Percentiles rank a stretch among this genome's conserved stretches.
Conservation (phyloP, 2,888 invertebrate species). For the Margaritifera margaritifera region DNA sequence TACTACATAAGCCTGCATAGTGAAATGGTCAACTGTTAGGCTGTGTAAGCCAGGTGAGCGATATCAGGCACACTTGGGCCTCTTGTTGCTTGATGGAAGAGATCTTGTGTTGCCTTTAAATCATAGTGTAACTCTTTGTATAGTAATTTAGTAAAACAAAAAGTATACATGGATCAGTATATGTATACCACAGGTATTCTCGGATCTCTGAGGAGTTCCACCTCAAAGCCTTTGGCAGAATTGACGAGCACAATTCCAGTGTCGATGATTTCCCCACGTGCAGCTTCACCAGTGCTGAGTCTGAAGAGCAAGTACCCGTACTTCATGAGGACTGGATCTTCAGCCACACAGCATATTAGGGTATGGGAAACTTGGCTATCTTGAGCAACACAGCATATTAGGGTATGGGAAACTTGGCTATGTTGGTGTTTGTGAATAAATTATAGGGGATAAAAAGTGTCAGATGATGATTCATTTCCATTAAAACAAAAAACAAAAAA, state of each 20-base stretch:
- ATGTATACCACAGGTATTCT: constrained; percentile 73
- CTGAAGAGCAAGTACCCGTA: constrained; percentile 59
- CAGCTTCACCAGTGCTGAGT: constrained; percentile 47
- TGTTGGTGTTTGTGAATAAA: no score
- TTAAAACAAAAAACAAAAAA: no score
- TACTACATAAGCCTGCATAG: no score
- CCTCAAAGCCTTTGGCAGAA: constrained; percentile 76
- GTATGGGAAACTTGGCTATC: constrained; percentile 33
- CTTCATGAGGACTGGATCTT: constrained; percentile 58
- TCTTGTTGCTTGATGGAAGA: no score
- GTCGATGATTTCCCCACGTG: constrained; percentile 72
- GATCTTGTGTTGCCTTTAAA: neutral
- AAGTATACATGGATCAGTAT: no score
- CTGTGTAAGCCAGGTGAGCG: no score
- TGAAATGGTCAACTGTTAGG: no score
- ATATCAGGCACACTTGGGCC: no score
- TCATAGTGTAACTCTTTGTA: neutral
- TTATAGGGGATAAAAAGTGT: no score
- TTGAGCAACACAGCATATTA: constrained; percentile 38
- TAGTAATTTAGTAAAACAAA: no score
- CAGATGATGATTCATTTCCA: no score
- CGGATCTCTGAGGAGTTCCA: constrained; percentile 76
- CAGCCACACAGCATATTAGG: constrained; percentile 44
- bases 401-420: constrained; percentile 35
- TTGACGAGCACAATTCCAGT: constrained; percentile 75